phyloP scores from a whole-genome alignment of 2,113 vertebrate genomes.

The Python bivittatus region DNA sequence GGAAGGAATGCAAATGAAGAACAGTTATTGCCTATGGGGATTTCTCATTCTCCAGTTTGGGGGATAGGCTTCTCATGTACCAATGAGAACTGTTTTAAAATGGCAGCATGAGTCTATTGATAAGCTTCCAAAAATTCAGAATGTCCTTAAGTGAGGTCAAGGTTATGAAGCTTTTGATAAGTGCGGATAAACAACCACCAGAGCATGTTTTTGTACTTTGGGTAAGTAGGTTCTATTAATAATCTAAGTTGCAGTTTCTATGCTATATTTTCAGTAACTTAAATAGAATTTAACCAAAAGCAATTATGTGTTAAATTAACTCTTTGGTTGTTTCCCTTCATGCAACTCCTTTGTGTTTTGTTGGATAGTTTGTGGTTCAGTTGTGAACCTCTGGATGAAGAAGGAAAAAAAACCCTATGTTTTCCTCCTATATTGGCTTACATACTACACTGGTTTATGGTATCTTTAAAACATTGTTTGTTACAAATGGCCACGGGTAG shows the following conservation, averaged over 20 bases:
- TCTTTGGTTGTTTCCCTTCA: background rate
- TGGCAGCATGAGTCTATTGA: background rate
- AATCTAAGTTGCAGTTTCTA: background rate
- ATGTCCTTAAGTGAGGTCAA: background rate
- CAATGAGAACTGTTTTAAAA: slow-evolving; percentile 11
- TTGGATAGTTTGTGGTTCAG: background rate
- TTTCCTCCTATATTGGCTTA: background rate
- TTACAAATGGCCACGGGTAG: background rate
- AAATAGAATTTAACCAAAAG: background rate
- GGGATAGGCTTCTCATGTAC: background rate
- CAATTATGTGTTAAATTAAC: background rate
- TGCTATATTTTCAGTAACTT: background rate
- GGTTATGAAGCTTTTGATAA: background rate
- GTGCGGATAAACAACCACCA: background rate
- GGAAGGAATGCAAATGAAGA: background rate
- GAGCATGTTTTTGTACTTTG: background rate
- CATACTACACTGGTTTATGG: background rate
- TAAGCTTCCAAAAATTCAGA: background rate
- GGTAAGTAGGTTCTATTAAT: background rate
- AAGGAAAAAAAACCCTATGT: background rate
- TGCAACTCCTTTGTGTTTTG: background rate
- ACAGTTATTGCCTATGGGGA: background rate
- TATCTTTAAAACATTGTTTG: background rate
- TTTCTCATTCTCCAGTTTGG: background rate
- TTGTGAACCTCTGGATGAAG: background rate